Evolutionary conservation across 2,888 invertebrate species (phyloP), one percentile per base, ranked within the genome.

Genomic region (Spialia ferax): DNA sequence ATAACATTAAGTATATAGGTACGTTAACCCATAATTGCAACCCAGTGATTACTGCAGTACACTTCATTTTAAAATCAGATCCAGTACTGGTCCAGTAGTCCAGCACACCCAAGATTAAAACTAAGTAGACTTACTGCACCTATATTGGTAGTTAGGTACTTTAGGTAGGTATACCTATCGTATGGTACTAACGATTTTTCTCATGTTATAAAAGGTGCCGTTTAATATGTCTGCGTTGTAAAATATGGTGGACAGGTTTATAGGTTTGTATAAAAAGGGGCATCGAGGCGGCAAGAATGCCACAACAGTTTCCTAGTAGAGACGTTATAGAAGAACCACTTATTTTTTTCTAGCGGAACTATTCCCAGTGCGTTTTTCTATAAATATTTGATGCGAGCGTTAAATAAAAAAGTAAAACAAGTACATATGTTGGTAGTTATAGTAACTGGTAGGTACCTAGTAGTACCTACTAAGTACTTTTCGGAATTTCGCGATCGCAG

Each of bases 141-240:
- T 3, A 15, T 38, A 4, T 38, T 6, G 8, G 1, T 32, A 8
- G 8, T 8, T 32, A 8, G 8, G 32, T 32, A 32, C 32, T 8
- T n/a, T 32, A 32, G 26, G 26, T 26, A 26, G 26, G 26, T 26
- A 26, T 5, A n/a, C n/a, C n/a, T n/a, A n/a, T n/a, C 7, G 8
- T 42, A 15, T 11, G 1, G n/a, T n/a, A n/a, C n/a, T 15, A 42
- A n/a, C n/a, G 45, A 45, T 45, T 45, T 67, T 71, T 71, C 71
- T 71, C 68, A 71, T 73, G 70, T 71, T 71, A 70, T 73, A 69
- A 63, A 65, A 66, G 63, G 64, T 61, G 56, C 66, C 79, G 81
- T 82, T 77, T 70, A 75, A 77, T 84, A 76, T 75, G 75, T 75
- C 77, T 79, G 78, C 75, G 73, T 75, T 66, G 70, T 72, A 69